A percentile compares a stretch with the other conserved stretches of the same genome.
Evolutionary conservation across 2,888 invertebrate genomes (phyloP).

Genomic region (Tridacna crocea): DNA sequence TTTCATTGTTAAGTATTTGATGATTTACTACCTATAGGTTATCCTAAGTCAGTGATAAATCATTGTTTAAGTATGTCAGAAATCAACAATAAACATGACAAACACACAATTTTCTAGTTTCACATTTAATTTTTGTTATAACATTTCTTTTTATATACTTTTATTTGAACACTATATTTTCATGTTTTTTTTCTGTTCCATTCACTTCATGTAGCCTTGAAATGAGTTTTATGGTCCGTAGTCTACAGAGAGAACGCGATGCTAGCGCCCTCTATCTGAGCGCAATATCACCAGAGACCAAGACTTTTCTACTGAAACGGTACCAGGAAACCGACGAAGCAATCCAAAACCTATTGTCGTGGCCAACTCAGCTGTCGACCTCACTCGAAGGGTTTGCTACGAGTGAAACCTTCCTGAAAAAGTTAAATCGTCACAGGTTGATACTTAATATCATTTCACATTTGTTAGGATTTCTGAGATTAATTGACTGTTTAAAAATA

Average conservation of each 20-base stretch:
- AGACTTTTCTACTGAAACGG: constrained; percentile 64
- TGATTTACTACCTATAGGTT: too few relatives aligned
- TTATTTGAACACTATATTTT: too few relatives aligned
- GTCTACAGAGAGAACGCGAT: constrained; percentile 70
- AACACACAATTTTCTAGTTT: too few relatives aligned
- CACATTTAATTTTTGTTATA: too few relatives aligned
- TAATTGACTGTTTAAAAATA: too few relatives aligned
- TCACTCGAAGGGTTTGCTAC: constrained; percentile 59
- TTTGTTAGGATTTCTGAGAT: too few relatives aligned
- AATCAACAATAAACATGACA: too few relatives aligned
- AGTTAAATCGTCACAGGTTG: constrained; percentile 66
- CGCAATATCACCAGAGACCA: constrained; percentile 71
- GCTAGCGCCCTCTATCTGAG: constrained; percentile 76
- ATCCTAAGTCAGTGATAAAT: too few relatives aligned
- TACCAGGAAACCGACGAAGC: constrained; percentile 72
- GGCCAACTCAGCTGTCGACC: constrained; percentile 61
- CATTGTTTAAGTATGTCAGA: too few relatives aligned
- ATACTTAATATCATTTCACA: background rate
- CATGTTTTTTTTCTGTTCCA: too few relatives aligned
- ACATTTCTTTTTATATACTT: too few relatives aligned
- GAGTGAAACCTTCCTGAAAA: constrained; percentile 63
- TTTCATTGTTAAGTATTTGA: too few relatives aligned
- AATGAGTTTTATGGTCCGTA: constrained; percentile 44
- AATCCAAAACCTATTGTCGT: constrained; percentile 63
- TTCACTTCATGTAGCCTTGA: constrained; percentile 15